A percentile compares a stretch with the other conserved stretches of the same genome.
These are phyloP conservation scores for Andrena haemorrhoa DNA, from an alignment of 2,888 invertebrate species.

Conservation along the genomic window DNA sequence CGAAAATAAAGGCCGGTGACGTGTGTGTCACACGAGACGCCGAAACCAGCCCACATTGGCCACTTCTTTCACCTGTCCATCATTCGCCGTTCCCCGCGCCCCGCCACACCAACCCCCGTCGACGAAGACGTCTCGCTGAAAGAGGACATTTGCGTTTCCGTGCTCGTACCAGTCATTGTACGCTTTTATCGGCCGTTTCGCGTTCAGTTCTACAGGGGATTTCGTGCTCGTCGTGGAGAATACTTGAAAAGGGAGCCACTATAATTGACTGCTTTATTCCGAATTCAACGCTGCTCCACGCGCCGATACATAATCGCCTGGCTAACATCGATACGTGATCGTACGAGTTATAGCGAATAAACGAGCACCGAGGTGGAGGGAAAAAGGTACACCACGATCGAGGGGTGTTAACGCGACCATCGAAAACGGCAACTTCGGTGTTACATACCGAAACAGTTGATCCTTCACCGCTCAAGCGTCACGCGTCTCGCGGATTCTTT, in stretches of 20 bases:
- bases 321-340: slow-evolving; percentile 24
- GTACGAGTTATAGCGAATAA: slow-evolving; percentile 17
- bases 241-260: slow-evolving; percentile 58
- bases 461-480: too few species aligned
- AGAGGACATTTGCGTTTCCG: slow-evolving; percentile 78
- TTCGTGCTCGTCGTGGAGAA: slow-evolving; percentile 60
- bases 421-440: too few species aligned
- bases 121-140: slow-evolving; percentile 78
- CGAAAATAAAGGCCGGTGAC: slow-evolving; percentile 81
- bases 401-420: too few species aligned
- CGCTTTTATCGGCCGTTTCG: slow-evolving; percentile 71
- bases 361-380: too few species aligned
- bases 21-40: slow-evolving; percentile 84
- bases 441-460: too few species aligned
- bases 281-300: slow-evolving; percentile 32
- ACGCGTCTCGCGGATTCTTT: too few species aligned
- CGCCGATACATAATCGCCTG: slow-evolving; percentile 38
- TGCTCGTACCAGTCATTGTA: slow-evolving; percentile 73
- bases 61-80: slow-evolving; percentile 85
- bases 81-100: slow-evolving; percentile 71
- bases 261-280: slow-evolving; percentile 63
- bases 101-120: slow-evolving; percentile 26
- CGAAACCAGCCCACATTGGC: slow-evolving; percentile 85
- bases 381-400: too few species aligned
- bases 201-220: slow-evolving; percentile 61